These are phyloP conservation scores for Sus cebifrons DNA, from an alignment of 2,797 vertebrate species.

Conservation along the genomic window DNA sequence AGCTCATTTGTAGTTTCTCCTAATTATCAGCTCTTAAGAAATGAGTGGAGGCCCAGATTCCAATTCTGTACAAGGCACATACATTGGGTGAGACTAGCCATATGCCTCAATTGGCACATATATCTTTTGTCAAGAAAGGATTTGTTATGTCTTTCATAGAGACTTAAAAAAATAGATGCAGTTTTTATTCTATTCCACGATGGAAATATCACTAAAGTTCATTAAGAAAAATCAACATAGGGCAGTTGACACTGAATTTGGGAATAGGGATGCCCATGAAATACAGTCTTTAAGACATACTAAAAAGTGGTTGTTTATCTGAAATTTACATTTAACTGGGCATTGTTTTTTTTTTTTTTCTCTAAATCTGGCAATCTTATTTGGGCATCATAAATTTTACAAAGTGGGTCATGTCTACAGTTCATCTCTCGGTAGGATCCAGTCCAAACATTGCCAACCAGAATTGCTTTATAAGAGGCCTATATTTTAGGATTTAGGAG, in stretches of 20 bases:
- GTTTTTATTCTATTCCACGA: conserved; percentile 59
- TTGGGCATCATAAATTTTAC: conserved; percentile 24
- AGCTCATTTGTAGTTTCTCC: conserved; percentile 78
- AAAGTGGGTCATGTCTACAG: neutral
- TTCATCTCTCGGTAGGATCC: neutral
- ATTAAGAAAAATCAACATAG: conserved; percentile 47
- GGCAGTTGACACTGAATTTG: neutral
- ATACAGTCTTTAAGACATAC: neutral
- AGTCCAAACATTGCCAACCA: neutral
- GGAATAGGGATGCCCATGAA: neutral
- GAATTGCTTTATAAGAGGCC: neutral
- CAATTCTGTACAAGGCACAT: conserved; percentile 75
- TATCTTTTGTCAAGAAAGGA: conserved; percentile 76
- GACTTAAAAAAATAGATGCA: conserved; percentile 69
- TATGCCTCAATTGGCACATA: conserved; percentile 81
- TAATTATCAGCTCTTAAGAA: conserved; percentile 84
- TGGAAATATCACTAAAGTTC: conserved; percentile 58
- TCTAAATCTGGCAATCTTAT: conserved; percentile 1
- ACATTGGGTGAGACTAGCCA: conserved; percentile 82
- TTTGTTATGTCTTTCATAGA: conserved; percentile 80
- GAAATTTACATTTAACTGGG: conserved; percentile 60
- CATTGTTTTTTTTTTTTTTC: neutral
- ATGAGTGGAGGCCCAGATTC: conserved; percentile 81
- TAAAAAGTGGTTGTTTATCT: conserved; percentile 53
- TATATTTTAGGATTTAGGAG: neutral